Evolutionary conservation across 2,888 invertebrate genomes (phyloP).

Genomic region (Synanthedon andrenaeformis): DNA sequence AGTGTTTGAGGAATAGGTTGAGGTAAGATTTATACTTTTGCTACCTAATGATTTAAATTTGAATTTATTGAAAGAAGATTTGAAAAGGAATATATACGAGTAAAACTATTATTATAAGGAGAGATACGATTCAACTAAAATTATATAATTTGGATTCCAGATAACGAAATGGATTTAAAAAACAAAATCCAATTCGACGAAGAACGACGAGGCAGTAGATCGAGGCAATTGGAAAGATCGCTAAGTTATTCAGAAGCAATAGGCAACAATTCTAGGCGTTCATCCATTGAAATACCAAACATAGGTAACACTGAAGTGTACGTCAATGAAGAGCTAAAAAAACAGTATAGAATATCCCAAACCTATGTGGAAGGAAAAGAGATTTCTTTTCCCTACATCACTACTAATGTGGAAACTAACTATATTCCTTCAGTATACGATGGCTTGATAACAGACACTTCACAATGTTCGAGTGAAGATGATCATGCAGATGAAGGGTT

Average conservation of each 20-base stretch:
- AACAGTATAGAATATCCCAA: slow-evolving; percentile 55
- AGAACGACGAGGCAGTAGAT: slow-evolving; percentile 37
- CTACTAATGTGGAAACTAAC: slow-evolving; percentile 26
- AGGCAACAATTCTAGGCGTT: slow-evolving; percentile 39
- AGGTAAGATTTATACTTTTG: no score
- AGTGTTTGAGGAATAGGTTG: no score
- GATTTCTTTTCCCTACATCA: slow-evolving; percentile 35
- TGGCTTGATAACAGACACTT: slow-evolving; percentile 24
- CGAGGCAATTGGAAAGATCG: slow-evolving; percentile 46
- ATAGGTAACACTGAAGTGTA: slow-evolving; percentile 53
- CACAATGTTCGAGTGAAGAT: slow-evolving; percentile 50
- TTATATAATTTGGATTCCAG: no score
- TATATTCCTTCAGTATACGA: slow-evolving; percentile 15
- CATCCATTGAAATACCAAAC: slow-evolving; percentile 53
- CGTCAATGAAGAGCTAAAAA: slow-evolving; percentile 52
- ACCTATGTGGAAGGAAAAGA: slow-evolving; percentile 60
- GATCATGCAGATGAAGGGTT: slow-evolving; percentile 37
- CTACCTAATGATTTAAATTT: no score
- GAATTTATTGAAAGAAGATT: no score
- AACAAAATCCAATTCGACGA: slow-evolving; percentile 5
- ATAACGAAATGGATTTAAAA: neutral
- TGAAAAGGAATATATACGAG: no score
- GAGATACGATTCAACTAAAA: no score
- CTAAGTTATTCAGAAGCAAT: slow-evolving; percentile 60
- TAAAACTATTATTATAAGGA: no score